Base-by-base conservation (phyloP, 2,113 vertebrate genomes). In the Camelus dromedarius region DNA sequence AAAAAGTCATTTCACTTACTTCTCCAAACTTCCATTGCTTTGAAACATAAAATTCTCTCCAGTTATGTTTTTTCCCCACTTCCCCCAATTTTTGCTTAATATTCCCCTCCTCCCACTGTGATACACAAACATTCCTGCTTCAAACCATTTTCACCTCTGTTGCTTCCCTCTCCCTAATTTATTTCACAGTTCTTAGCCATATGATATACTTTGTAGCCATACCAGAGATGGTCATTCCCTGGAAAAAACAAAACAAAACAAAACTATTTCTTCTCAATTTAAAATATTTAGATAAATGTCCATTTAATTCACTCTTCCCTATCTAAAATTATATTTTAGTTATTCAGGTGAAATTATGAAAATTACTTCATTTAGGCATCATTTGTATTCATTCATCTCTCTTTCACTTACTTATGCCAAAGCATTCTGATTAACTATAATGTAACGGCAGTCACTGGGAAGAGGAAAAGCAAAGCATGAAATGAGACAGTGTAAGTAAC, bases 281-380 rank as follows among this genome's bases (percentile, higher is more conserved):
- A 87, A 96, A 91, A 89, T 75, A 26, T 75, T 85, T 32, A 76
- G 5, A 62, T 95, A 18, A 82, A 24, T 76, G 1, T 76, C 32
- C 48, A 67, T 42, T 93, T 91, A 91, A 91, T 75, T 79, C 93
- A 32, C 8, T 84, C 22, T 67, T 77, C 10, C 13, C n/a, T 46
- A 50, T 92, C 93, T 69, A 89, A 79, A 76, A 26, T 89, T 91
- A 50, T 87, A 56, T 58, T 83, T 93, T 83, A 84, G n/a, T 88
- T 89, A 91, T 73, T 96, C 64, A 85, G 8, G 60, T 76, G 73
- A 70, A 92, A 69, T 93, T 92, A 80, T 75, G 76, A 75, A 70
- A 87, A 88, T 81, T 64, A 22, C 10, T 16, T 92, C 28, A 50
- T 84, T 75, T 91, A 60, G 56, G 28, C 38, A 48, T 22, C 32